A percentile compares a stretch with the other conserved stretches of the same genome.
Evolutionary conservation across 2,113 vertebrate species (phyloP).

Genomic region (Mirza zaza): DNA sequence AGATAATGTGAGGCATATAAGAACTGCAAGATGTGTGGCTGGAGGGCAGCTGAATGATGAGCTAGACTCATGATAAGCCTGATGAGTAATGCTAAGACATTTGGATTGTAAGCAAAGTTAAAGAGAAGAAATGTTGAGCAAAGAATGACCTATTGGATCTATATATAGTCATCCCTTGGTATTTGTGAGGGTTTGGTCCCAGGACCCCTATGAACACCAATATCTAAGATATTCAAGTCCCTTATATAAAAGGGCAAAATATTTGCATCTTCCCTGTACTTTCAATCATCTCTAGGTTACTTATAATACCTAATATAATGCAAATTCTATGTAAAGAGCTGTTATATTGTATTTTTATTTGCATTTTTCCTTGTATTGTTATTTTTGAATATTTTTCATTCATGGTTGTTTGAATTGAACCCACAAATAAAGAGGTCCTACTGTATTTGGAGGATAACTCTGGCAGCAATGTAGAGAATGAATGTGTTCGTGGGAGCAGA

Average conservation of each 20-base stretch:
- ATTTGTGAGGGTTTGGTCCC: neutral
- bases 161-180: neutral
- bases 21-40: neutral
- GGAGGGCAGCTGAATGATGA: neutral
- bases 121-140: neutral
- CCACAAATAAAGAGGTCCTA: neutral
- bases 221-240: neutral
- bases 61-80: neutral
- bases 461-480: neutral
- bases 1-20: neutral
- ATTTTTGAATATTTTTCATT: neutral
- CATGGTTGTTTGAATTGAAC: neutral
- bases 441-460: neutral
- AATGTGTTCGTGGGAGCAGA: neutral
- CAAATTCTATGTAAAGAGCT: neutral
- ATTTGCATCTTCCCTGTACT: neutral
- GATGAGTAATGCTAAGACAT: neutral
- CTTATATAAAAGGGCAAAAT: neutral
- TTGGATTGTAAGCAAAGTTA: neutral
- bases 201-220: neutral
- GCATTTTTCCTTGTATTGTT: neutral
- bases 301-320: neutral
- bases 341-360: neutral
- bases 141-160: neutral
- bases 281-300: neutral